Percentiles rank a stretch among this genome's conserved stretches.
Evolutionary conservation across 2,113 vertebrate genomes (phyloP).

Genomic region (Empidonax alnorum): DNA sequence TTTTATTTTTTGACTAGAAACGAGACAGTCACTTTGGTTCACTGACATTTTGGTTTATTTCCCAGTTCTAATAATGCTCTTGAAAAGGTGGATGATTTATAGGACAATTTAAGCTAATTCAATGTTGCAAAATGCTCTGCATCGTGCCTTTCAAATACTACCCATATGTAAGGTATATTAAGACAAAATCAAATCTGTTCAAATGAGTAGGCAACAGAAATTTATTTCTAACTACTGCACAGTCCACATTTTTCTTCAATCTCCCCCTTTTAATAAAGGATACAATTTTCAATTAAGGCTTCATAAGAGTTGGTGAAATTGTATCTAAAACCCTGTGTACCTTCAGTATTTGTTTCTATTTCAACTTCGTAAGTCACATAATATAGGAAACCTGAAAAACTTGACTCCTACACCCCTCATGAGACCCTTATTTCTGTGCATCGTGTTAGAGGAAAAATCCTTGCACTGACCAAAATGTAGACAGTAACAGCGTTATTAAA

Average conservation of each 20-base stretch:
- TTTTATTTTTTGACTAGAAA: neutral
- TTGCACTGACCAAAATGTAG: neutral
- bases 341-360: neutral
- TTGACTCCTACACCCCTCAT: neutral
- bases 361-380: neutral
- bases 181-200: neutral
- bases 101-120: neutral
- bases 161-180: neutral
- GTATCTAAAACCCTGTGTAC: neutral
- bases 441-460: neutral
- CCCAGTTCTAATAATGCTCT: neutral
- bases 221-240: accelerated
- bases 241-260: neutral
- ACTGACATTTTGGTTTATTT: neutral
- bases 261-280: neutral
- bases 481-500: neutral
- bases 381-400: neutral
- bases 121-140: neutral
- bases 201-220: neutral
- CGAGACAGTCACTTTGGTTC: neutral
- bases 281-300: neutral
- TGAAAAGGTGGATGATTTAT: neutral
- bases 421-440: neutral
- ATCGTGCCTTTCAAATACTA: neutral
- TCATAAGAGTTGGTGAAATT: neutral